Percentiles rank a stretch among this genome's conserved stretches.
These are phyloP conservation scores for Notolabrus celidotus DNA, from an alignment of 2,797 vertebrate genomes.

Conservation along the genomic window DNA sequence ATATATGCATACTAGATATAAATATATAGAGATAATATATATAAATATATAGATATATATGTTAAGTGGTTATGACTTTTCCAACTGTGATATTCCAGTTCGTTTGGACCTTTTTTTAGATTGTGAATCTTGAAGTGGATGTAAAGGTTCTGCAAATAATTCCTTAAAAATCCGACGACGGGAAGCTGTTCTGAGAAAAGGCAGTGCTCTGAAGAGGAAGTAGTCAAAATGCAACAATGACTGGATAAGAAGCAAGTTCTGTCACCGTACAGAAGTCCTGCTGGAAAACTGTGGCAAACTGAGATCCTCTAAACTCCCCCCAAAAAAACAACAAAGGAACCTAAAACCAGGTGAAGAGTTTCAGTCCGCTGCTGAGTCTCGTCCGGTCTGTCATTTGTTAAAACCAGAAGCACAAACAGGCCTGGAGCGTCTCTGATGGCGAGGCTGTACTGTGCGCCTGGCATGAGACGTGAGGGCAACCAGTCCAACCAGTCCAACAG, in stretches of 20 bases:
- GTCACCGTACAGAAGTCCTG: conserved; percentile 61
- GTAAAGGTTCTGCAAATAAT: conserved; percentile 58
- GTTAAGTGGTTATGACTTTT: conserved; percentile 72
- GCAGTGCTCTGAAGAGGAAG: conserved; percentile 69
- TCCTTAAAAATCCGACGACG: conserved; percentile 52
- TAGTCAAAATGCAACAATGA: conserved; percentile 63
- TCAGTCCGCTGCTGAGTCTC: conserved; percentile 47
- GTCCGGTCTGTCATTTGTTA: conserved; percentile 30
- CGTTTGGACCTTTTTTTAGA: conserved; percentile 54
- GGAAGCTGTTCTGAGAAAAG: conserved; percentile 69
- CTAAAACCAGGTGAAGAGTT: conserved; percentile 57
- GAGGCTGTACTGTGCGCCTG: conserved; percentile 52
- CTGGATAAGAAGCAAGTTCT: conserved; percentile 69
- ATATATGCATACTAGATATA: conserved; percentile 43
- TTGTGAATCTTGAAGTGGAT: conserved; percentile 52
- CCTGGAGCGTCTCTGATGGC: conserved; percentile 44
- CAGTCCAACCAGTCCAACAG: conserved; percentile 55
- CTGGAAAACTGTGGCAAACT: conserved; percentile 39
- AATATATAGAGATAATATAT: conserved; percentile 62
- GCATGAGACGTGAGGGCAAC: conserved; percentile 62
- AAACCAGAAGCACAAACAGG: conserved; percentile 51
- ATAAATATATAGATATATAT: conserved; percentile 69
- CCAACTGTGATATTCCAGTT: conserved; percentile 77
- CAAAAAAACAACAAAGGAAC: conserved; percentile 28
- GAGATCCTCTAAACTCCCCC: conserved; percentile 31